Evolutionary conservation across 1,140 invertebrate species (phyloP).

Genomic region (Drosophila pseudoananassae): DNA sequence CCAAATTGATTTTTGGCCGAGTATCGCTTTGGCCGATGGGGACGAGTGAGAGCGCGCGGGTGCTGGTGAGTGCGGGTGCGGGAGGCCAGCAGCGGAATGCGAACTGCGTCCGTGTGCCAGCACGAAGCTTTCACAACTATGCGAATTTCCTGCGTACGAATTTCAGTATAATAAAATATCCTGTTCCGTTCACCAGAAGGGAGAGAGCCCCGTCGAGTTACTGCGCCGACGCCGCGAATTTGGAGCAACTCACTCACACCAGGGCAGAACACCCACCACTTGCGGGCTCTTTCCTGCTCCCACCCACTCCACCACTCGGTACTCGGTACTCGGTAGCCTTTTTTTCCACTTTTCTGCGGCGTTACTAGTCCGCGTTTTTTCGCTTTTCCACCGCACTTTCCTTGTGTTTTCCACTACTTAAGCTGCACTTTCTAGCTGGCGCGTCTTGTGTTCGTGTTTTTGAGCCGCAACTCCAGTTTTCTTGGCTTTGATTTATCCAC

Average conservation of each 20-base stretch:
- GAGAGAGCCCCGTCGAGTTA: conserved; percentile 33
- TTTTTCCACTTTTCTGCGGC: conserved; percentile 35
- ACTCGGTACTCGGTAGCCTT: conserved; percentile 1
- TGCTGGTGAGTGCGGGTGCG: conserved; percentile 26
- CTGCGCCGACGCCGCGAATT: conserved; percentile 65
- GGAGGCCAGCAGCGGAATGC: conserved; percentile 71
- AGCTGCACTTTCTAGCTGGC: background rate
- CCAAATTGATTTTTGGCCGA: conserved; percentile 77
- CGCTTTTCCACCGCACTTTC: conserved; percentile 12
- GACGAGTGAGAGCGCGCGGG: conserved; percentile 31
- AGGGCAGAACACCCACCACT: conserved; percentile 42
- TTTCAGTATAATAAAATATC: conserved; percentile 84
- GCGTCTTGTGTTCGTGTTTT: conserved; percentile 3
- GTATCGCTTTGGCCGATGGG: conserved; percentile 15
- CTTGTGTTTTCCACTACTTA: background rate
- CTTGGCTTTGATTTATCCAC: background rate
- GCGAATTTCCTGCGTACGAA: conserved; percentile 76
- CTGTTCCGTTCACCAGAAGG: conserved; percentile 67
- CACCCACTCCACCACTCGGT: conserved; percentile 10
- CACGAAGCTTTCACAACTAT: conserved; percentile 81
- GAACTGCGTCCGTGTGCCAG: conserved; percentile 70
- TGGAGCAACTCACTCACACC: conserved; percentile 63
- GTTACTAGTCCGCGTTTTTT: background rate
- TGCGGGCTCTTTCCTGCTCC: conserved; percentile 1
- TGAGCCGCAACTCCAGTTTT: background rate